Base-by-base conservation (phyloP, 2,113 vertebrate genomes). In the Otis tarda region DNA sequence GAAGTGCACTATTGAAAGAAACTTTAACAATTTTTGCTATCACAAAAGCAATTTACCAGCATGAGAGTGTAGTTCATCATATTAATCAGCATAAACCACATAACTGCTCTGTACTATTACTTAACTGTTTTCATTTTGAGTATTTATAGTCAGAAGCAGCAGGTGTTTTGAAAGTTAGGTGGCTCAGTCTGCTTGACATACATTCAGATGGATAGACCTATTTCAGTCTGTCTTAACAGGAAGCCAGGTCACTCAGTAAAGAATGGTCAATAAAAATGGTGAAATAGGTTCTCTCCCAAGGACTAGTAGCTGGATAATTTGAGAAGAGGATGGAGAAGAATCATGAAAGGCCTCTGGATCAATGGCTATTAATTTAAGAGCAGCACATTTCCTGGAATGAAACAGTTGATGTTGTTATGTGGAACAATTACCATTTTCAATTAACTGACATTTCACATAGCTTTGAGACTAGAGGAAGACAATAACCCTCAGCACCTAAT, bases 351-450 rank as follows among this genome's bases (percentile, higher is more conserved):
- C 53, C 65, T 89, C 79, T 91, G 94, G 96, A 98, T 98, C 98
- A 3, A 98, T 98, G 94, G 76, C 97, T 98, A 98, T 98, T 98
- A 97, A 98, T 98, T 98, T 98, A 97, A 98, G 97, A 98, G 97
- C 56, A 94, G 92, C 95, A 97, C 95, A 97, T 97, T 98, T 94
- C 96, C 97, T 95, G 94, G 96, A 97, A 97, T 96, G 96, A 97
- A 98, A 97, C 89, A 93, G 92, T 96, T 97, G 92, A 94, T 97
- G 94, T 96, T 98, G 97, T 94, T 97, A 94, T 96, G 93, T 96
- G 81, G 96, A 91, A 96, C 97, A 97, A 98, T 98, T 98, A 98
- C 97, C 95, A 97, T 97, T 98, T 98, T 98, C 98, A 98, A 98
- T 98, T 98, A 98, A 96, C 92, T 97, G 97, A 95, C 97, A 97